Evolutionary conservation across 2,888 invertebrate genomes (phyloP).

Genomic region (Cephus pygmeus): DNA sequence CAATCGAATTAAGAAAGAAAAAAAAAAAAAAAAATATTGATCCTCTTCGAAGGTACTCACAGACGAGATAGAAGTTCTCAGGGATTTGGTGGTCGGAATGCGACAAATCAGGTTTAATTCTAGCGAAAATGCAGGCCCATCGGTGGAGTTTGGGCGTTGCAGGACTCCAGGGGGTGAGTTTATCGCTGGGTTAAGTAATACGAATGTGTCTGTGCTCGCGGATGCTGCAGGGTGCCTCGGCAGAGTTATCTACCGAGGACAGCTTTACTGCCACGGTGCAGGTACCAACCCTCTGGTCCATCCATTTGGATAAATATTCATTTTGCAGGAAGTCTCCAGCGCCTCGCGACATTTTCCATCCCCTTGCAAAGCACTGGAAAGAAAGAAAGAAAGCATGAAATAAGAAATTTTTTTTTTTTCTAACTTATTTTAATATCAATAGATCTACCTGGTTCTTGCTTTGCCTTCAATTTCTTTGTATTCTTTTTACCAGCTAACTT

Average conservation of each 20-base stretch:
- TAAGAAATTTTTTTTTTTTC: neutral
- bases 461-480: neutral
- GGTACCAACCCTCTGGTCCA: slow-evolving; percentile 43
- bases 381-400: neutral
- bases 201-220: slow-evolving; percentile 64
- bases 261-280: slow-evolving; percentile 45
- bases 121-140: slow-evolving; percentile 46
- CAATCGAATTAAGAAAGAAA: neutral
- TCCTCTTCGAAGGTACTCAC: neutral
- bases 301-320: slow-evolving; percentile 56
- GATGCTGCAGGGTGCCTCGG: slow-evolving; percentile 44
- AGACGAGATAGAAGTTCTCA: neutral
- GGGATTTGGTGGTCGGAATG: neutral
- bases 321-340: neutral
- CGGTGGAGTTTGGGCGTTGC: slow-evolving; percentile 40
- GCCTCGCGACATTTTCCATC: neutral
- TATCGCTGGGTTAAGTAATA: slow-evolving; percentile 70
- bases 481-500: neutral
- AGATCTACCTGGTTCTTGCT: neutral
- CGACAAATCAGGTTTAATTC: slow-evolving; percentile 53
- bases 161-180: slow-evolving; percentile 60
- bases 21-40: neutral
- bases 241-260: slow-evolving; percentile 57
- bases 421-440: neutral
- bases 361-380: neutral